Conservation (phyloP, 1,140 invertebrate genomes). For the Papilio helenus region DNA sequence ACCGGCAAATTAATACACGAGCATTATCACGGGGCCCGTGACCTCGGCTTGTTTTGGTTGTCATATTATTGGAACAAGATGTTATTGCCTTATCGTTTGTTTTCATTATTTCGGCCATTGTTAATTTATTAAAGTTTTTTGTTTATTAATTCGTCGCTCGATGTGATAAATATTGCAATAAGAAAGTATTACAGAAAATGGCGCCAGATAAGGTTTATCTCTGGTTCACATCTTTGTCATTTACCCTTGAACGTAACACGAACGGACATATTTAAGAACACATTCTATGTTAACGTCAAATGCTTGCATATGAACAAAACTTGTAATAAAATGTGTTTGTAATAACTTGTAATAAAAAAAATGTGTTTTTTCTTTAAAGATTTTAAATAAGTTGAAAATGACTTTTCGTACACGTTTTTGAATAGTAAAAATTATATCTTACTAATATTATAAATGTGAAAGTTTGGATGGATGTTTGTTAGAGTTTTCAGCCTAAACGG, state of each 20-base stretch:
- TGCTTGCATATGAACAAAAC: no score
- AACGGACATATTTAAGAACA: neutral
- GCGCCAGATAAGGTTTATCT: constrained; percentile 26
- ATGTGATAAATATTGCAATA: neutral
- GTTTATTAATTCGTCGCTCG: constrained; percentile 47
- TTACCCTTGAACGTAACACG: neutral
- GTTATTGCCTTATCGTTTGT: constrained; percentile 52
- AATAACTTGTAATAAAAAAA: no score
- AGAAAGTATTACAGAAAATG: constrained; percentile 9
- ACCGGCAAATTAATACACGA: constrained; percentile 69
- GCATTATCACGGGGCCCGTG: constrained; percentile 59
- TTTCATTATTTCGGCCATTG: constrained; percentile 44
- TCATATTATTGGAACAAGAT: constrained; percentile 55
- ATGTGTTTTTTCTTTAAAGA: no score
- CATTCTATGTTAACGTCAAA: neutral
- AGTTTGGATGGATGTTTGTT: no score
- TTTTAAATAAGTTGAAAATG: no score
- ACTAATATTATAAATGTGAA: no score
- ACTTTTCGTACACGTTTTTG: no score
- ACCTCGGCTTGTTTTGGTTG: constrained; percentile 62
- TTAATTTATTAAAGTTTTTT: constrained; percentile 54
- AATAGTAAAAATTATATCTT: no score
- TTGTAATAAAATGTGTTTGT: no score
- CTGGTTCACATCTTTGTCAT: constrained; percentile 5
- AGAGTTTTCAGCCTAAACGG: no score